A percentile compares a stretch with the other conserved stretches of the same genome.
Evolutionary conservation across 1,140 invertebrate genomes (phyloP).

Genomic region (Akabosia matsudoensis): DNA sequence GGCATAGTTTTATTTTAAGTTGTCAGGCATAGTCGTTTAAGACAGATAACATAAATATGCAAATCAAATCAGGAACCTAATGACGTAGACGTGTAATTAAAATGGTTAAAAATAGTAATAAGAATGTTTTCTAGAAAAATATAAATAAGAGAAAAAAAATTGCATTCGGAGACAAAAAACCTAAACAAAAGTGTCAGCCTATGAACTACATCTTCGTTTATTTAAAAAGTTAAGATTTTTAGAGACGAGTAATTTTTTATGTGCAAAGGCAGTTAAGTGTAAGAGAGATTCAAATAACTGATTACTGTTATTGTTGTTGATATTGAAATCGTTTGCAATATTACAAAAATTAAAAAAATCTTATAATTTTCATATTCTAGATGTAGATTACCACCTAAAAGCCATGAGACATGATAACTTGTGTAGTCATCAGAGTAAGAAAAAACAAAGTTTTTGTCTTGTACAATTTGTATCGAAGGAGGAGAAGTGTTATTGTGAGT

Average conservation of each 20-base stretch:
- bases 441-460: background rate
- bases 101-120: background rate
- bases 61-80: conserved; percentile 24
- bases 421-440: conserved; percentile 9
- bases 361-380: background rate
- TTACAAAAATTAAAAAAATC: background rate
- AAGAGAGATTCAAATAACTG: conserved; percentile 13
- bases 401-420: background rate
- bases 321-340: conserved; percentile 20
- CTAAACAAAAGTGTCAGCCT: background rate
- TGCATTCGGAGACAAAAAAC: background rate
- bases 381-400: background rate
- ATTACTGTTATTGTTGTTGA: conserved; percentile 23
- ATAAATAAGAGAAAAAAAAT: too few relatives aligned
- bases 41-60: conserved; percentile 6
- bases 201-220: too few relatives aligned
- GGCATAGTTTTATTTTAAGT: background rate
- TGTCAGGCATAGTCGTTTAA: conserved; percentile 12
- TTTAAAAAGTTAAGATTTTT: background rate
- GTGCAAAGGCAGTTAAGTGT: conserved; percentile 3
- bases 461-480: background rate
- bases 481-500: background rate
- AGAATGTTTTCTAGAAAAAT: conserved; percentile 21
- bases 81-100: background rate
- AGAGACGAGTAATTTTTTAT: conserved; percentile 9